Evolutionary conservation across 2,797 vertebrate species (phyloP).

Genomic region (Parambassis ranga): DNA sequence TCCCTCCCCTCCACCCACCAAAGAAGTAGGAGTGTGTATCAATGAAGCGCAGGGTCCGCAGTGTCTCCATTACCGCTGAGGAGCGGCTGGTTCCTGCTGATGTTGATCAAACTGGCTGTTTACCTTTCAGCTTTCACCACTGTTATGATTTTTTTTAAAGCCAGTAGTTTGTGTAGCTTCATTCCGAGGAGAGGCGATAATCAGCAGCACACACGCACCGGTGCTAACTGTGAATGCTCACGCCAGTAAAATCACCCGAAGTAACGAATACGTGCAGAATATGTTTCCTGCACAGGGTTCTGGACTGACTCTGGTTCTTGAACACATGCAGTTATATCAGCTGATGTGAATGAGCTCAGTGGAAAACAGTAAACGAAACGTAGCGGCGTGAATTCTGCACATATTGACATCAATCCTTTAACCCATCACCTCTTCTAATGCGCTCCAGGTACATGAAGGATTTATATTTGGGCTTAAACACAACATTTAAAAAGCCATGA

Average conservation of each 20-base stretch:
- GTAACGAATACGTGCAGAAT: background rate
- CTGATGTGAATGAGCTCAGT: background rate
- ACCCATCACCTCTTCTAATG: background rate
- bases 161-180: background rate
- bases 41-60: constrained; percentile 60
- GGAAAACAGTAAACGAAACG: background rate
- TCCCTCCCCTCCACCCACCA: background rate
- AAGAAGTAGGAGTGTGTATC: constrained; percentile 36
- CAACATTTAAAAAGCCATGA: too few relatives aligned
- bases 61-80: constrained; percentile 33
- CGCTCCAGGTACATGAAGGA: too few relatives aligned
- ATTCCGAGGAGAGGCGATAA: background rate
- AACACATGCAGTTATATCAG: background rate
- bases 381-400: background rate
- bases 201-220: background rate
- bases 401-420: background rate
- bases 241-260: constrained; percentile 10
- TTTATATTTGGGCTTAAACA: too few relatives aligned
- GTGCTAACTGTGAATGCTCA: constrained; percentile 11
- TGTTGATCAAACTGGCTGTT: background rate
- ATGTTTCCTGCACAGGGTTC: background rate
- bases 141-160: too few relatives aligned
- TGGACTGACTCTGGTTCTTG: background rate
- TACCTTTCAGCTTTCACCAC: background rate
- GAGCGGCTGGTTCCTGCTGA: constrained; percentile 36